phyloP scores from a whole-genome alignment of 2,113 vertebrate species.

The Menidia beryllina region DNA sequence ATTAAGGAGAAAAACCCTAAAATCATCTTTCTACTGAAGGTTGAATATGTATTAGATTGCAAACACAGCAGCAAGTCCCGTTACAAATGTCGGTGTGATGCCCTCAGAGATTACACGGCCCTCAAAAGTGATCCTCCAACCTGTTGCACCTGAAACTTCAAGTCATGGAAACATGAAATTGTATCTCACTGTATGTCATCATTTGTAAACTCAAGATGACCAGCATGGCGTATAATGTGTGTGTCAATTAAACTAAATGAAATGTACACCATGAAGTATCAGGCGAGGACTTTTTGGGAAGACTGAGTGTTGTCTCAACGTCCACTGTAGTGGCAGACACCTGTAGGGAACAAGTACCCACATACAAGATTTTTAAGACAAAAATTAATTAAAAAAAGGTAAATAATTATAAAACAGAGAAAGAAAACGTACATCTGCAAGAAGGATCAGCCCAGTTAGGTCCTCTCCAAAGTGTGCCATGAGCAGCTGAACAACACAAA shows the following conservation, averaged over 20 bases:
- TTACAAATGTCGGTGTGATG: neutral
- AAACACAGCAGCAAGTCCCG: constrained; percentile 4
- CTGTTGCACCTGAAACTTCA: constrained; percentile 3
- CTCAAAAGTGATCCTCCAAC: neutral
- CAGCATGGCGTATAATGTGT: neutral
- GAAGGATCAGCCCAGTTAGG: neutral
- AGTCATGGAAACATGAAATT: neutral
- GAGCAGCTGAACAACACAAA: neutral
- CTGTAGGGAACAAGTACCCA: constrained; percentile 2
- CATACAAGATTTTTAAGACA: neutral
- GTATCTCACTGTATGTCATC: neutral
- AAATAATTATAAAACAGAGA: too few species aligned
- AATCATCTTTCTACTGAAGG: neutral
- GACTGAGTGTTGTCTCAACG: neutral
- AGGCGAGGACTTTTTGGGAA: neutral
- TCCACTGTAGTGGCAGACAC: neutral
- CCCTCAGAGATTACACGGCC: neutral
- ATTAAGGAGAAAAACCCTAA: too few species aligned
- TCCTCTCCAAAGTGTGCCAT: neutral
- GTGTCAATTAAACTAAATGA: neutral
- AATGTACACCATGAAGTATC: neutral
- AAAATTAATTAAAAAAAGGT: too few species aligned
- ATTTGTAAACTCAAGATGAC: neutral
- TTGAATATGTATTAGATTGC: neutral
- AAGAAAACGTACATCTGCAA: neutral